Evolutionary conservation across 2,888 invertebrate genomes (phyloP).

Genomic region (Bugulina stolonifera): DNA sequence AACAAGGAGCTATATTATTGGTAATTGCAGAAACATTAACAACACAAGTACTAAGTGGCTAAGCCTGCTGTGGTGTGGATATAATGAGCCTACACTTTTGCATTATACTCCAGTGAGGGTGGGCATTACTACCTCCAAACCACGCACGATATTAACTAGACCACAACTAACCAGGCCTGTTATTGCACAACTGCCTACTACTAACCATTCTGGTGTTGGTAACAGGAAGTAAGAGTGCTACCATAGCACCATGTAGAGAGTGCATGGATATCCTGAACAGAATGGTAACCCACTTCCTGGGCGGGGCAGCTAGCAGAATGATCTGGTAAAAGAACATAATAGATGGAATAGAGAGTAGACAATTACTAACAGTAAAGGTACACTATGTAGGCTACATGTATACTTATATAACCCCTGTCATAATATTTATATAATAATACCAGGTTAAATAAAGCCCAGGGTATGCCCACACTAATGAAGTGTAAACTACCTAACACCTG

Average conservation of each 20-base stretch:
- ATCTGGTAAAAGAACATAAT: slow-evolving; percentile 61
- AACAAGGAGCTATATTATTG: too few species aligned
- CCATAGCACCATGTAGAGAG: slow-evolving; percentile 83
- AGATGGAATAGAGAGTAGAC: too few species aligned
- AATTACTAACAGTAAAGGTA: too few species aligned
- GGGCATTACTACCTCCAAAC: background rate
- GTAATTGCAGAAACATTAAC: background rate
- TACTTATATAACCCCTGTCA: too few species aligned
- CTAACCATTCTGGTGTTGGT: slow-evolving; percentile 84
- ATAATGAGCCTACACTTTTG: background rate
- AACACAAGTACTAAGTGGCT: background rate
- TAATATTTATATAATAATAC: too few species aligned
- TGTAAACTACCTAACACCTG: too few species aligned
- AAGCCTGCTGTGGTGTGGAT: too few species aligned
- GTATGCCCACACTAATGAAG: too few species aligned
- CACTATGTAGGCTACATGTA: too few species aligned
- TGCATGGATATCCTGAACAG: slow-evolving; percentile 86
- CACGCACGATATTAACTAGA: background rate
- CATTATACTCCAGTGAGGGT: background rate
- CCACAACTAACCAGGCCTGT: too few species aligned
- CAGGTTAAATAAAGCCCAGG: too few species aligned
- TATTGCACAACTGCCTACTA: too few species aligned
- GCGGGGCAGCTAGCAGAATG: slow-evolving; percentile 78
- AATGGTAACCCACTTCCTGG: slow-evolving; percentile 72
- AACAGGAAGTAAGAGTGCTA: slow-evolving; percentile 89